Base-by-base conservation (phyloP, 1,140 invertebrate genomes). In the Ooceraea biroi region DNA sequence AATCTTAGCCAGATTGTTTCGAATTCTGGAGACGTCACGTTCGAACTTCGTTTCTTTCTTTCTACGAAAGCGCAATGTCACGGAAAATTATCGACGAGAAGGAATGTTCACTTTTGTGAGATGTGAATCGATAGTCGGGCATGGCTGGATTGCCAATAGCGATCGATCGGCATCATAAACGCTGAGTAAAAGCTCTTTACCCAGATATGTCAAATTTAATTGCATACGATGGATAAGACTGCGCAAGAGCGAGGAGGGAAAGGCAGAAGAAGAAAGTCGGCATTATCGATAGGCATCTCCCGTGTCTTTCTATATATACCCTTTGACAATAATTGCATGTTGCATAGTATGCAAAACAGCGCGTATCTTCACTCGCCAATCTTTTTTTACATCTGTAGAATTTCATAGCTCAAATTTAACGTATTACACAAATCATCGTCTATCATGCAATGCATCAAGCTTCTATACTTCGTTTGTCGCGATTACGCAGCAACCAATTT, bases 191-290 rank as follows among this genome's bases (percentile, higher is more conserved):
- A 76, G 73, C 73, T 76, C 27, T 44, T 76, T 76, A 69, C 76
- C 46, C 65, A 71, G 76, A 80, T 80, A 80, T 80, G 76, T 80
- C 76, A 80, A 71, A 80, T 80, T 80, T 80, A 80, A 80, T 80
- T 80, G 65, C 65, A 71, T 7, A 69, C 12, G n/a, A 12, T 12
- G 22, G 36, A 46, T 71, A 46, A 57, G 65, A 25, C 50, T 58
- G 50, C 76, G 76, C 76, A 80, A 80, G 65, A 80, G 5, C 30
- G 17, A 30, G 17, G 52, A 22, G 48, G 8, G 55, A 55, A 55
- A 55, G 50, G 65, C 36, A 71, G 50, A 55, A 30, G 50, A 80
- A 71, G 76, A 80, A 58, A 80, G 50, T 80, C 22, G 12, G 1
- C n/a, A 19, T 22, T 5, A 19, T 55, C 52, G 50, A 71, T 58